These are phyloP conservation scores for Acanthis flammea DNA, from an alignment of 2,797 vertebrate genomes.

Conservation along the genomic window DNA sequence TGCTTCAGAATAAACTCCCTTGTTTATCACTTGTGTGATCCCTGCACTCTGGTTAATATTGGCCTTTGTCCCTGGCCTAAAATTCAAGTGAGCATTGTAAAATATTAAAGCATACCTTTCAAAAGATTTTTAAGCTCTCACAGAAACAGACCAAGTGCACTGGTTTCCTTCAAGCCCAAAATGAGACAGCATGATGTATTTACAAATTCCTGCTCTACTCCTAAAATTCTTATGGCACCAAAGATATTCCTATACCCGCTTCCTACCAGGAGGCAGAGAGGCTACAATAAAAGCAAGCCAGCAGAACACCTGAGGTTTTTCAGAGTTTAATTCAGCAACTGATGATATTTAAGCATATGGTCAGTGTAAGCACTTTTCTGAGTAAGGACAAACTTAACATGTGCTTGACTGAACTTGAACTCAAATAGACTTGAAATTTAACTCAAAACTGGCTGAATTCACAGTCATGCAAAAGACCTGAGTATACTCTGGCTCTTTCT, in stretches of 20 bases:
- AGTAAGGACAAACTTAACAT: neutral
- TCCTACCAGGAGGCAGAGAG: neutral
- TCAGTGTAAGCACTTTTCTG: neutral
- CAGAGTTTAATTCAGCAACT: neutral
- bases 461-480: neutral
- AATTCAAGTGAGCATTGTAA: neutral
- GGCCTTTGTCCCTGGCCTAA: neutral
- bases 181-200: neutral
- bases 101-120: neutral
- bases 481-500: neutral
- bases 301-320: conserved; percentile 9
- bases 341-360: conserved; percentile 8
- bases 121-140: neutral
- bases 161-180: neutral
- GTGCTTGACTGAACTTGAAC: neutral
- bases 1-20: neutral
- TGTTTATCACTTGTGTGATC: neutral
- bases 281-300: neutral
- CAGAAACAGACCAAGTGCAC: neutral
- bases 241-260: neutral
- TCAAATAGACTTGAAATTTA: neutral
- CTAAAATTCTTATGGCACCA: neutral
- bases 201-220: neutral
- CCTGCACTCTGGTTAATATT: accelerated
- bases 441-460: neutral